Conservation (phyloP, 64 coral and sea anemone genomes). For the Dendronephthya gigantea region DNA sequence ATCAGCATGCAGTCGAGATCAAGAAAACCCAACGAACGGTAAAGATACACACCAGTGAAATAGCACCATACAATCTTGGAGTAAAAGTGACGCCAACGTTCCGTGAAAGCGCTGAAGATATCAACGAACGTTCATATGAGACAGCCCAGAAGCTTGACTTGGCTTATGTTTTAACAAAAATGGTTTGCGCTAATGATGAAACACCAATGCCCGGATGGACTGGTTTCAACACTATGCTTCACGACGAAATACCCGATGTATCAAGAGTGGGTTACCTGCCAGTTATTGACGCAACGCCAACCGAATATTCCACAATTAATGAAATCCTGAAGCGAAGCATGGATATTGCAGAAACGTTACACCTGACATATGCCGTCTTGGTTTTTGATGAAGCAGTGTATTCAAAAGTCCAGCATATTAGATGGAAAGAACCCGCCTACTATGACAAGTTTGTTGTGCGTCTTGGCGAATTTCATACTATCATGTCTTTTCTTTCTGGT, state of each 20-base stretch:
- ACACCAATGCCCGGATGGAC: background rate
- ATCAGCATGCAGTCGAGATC: background rate
- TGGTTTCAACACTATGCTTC: background rate
- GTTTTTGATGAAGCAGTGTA: background rate
- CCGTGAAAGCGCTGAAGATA: no score
- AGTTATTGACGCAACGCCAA: conserved; percentile 10
- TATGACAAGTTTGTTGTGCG: background rate
- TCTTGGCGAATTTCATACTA: background rate
- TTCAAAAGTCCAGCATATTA: background rate
- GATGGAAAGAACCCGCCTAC: background rate
- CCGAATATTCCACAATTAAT: background rate
- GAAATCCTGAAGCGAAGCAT: background rate
- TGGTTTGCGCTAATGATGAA: background rate
- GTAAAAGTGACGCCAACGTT: background rate
- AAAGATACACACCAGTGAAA: background rate
- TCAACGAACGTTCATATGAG: background rate
- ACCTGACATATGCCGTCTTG: background rate
- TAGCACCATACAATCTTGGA: background rate
- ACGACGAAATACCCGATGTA: background rate
- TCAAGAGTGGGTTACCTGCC: conserved; percentile 10
- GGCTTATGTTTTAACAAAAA: background rate
- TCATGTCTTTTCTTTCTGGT: background rate
- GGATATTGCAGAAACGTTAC: background rate
- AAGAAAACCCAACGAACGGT: background rate
- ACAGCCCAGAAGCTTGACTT: background rate